phyloP scores from a whole-genome alignment of 2,113 vertebrate species.

The Ciconia stormi region DNA sequence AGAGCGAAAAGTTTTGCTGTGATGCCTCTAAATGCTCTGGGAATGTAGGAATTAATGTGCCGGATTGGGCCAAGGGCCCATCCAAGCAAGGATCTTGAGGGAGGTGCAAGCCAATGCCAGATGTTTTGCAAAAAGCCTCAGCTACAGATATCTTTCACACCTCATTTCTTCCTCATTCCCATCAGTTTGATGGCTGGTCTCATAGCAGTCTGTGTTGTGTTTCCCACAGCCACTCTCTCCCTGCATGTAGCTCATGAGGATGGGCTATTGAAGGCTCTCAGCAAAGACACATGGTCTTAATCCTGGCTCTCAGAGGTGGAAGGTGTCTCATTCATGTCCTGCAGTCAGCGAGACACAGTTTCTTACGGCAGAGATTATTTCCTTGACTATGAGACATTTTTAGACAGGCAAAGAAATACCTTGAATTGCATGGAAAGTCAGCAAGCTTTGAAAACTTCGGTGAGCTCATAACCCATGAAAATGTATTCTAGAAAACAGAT shows the following conservation, averaged over 20 bases:
- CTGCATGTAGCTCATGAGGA: background rate
- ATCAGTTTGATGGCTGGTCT: background rate
- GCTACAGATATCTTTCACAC: background rate
- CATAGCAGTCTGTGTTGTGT: background rate
- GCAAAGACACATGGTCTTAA: background rate
- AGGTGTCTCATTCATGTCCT: background rate
- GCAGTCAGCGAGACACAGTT: background rate
- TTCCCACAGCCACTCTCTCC: background rate
- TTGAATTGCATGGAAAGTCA: background rate
- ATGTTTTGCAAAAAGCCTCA: background rate
- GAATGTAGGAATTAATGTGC: background rate
- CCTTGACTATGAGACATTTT: background rate
- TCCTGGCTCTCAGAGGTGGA: background rate
- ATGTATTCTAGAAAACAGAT: background rate
- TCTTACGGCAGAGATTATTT: background rate
- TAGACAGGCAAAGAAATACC: background rate
- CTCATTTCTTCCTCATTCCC: constrained; percentile 26
- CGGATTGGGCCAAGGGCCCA: background rate
- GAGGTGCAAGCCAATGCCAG: background rate
- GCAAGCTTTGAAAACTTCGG: background rate
- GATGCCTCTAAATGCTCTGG: background rate
- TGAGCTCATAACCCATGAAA: background rate
- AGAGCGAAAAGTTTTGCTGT: background rate
- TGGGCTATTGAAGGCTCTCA: background rate
- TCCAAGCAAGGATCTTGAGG: background rate